phyloP scores from a whole-genome alignment of 2,113 vertebrate genomes.

The Pterocles gutturalis region DNA sequence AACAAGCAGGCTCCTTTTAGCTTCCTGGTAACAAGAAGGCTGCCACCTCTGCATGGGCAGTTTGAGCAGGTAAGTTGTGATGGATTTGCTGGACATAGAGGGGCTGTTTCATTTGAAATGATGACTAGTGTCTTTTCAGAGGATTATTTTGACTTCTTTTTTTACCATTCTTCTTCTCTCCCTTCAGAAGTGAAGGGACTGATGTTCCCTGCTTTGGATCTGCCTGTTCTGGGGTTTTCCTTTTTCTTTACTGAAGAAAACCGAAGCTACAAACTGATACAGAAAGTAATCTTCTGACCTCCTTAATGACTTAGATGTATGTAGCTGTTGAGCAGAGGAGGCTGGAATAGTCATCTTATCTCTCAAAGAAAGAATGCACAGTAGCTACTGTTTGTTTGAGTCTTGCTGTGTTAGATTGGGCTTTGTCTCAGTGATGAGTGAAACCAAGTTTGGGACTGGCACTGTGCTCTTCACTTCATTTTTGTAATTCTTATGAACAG shows the following conservation, averaged over 20 bases:
- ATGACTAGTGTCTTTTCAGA: not conserved
- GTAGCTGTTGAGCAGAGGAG: not conserved
- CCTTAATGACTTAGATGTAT: not conserved
- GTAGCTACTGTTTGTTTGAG: not conserved
- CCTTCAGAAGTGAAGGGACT: not conserved
- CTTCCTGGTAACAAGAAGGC: not conserved
- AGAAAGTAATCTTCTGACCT: not conserved
- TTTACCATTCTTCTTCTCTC: not conserved
- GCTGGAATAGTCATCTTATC: not conserved
- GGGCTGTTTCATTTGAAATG: not conserved
- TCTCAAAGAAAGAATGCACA: not conserved
- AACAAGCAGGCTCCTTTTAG: not conserved
- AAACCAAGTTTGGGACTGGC: not conserved
- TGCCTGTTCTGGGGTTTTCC: not conserved
- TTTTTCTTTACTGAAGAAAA: not conserved
- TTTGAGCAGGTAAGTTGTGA: not conserved
- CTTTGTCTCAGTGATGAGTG: not conserved
- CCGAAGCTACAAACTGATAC: not conserved
- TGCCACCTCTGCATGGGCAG: not conserved
- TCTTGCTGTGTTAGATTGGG: not conserved
- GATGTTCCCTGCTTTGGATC: not conserved
- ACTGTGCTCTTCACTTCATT: not conserved
- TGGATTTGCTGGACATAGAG: not conserved
- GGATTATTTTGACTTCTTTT: not conserved
- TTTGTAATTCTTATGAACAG: not conserved